phyloP scores from a whole-genome alignment of 1,140 invertebrate species.

The Halyomorpha halys region DNA sequence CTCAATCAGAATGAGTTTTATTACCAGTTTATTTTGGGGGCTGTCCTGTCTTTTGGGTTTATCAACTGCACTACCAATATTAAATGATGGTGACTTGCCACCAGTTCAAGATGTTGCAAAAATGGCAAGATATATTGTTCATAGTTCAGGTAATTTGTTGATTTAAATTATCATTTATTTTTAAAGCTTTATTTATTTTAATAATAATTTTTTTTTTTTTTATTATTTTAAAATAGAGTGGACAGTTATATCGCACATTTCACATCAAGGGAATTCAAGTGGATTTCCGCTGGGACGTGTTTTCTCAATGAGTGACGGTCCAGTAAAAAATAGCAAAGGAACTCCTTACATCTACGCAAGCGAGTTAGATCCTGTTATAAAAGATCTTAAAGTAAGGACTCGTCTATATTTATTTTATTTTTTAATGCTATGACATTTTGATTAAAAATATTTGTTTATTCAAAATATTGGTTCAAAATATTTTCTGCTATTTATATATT shows the following conservation, averaged over 20 bases:
- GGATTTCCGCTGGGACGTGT: slow-evolving; percentile 65
- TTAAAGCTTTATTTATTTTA: too few species aligned
- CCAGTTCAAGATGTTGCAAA: slow-evolving; percentile 37
- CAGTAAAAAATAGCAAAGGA: slow-evolving; percentile 55
- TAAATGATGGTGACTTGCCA: slow-evolving; percentile 5
- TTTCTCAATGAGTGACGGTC: slow-evolving; percentile 61
- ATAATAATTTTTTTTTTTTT: slow-evolving; percentile 29
- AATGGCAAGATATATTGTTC: slow-evolving; percentile 45
- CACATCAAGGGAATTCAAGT: slow-evolving; percentile 45
- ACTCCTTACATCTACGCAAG: slow-evolving; percentile 56
- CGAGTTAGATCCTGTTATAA: slow-evolving; percentile 6
- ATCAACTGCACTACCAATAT: too few species aligned
- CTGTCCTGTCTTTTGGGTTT: too few species aligned
- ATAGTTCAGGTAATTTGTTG: slow-evolving; percentile 37
- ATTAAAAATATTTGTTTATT: too few species aligned
- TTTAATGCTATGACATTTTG: too few species aligned
- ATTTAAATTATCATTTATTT: not conserved
- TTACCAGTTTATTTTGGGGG: too few species aligned
- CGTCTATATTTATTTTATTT: too few species aligned
- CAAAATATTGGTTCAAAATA: too few species aligned
- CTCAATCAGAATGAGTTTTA: too few species aligned
- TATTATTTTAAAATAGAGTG: slow-evolving; percentile 50
- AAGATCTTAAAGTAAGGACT: slow-evolving; percentile 11
- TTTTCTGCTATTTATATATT: too few species aligned
- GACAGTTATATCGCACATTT: slow-evolving; percentile 55